phyloP scores from a whole-genome alignment of 2,797 vertebrate genomes.

The Enteromius unitaeniatus region DNA sequence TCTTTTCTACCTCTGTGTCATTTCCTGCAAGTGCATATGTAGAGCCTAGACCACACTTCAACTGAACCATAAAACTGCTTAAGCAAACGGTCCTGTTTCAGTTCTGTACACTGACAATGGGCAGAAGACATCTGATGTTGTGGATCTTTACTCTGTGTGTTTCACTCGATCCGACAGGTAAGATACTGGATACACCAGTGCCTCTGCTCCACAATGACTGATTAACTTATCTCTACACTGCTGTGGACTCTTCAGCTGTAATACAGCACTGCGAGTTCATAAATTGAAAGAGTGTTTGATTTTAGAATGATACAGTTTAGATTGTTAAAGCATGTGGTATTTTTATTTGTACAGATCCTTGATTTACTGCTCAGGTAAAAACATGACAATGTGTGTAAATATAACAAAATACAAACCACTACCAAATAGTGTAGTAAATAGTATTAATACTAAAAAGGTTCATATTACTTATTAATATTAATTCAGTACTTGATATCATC shows the following conservation, averaged over 20 bases:
- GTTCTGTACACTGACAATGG: slow-evolving; percentile 69
- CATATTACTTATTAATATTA: background rate
- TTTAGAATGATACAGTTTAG: background rate
- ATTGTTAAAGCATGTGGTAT: background rate
- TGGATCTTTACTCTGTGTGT: slow-evolving; percentile 70
- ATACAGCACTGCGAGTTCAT: background rate
- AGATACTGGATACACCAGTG: slow-evolving; percentile 66
- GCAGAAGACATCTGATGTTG: slow-evolving; percentile 60
- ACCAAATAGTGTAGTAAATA: background rate
- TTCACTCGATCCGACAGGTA: slow-evolving; percentile 70
- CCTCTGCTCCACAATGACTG: slow-evolving; percentile 52
- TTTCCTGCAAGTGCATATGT: slow-evolving; percentile 49
- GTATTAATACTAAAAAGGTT: background rate
- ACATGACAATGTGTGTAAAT: background rate
- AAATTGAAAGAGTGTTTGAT: background rate
- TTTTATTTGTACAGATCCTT: background rate
- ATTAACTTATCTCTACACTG: slow-evolving; percentile 65
- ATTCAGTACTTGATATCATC: background rate
- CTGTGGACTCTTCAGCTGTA: slow-evolving; percentile 28
- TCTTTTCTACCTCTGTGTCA: slow-evolving; percentile 27
- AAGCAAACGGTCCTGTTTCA: slow-evolving; percentile 56
- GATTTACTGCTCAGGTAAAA: background rate
- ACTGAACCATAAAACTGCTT: slow-evolving; percentile 55
- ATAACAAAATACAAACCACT: background rate
- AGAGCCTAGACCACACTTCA: slow-evolving; percentile 43